Evolutionary conservation across 2,888 invertebrate genomes (phyloP).

Genomic region (Ectropis crepuscularia): DNA sequence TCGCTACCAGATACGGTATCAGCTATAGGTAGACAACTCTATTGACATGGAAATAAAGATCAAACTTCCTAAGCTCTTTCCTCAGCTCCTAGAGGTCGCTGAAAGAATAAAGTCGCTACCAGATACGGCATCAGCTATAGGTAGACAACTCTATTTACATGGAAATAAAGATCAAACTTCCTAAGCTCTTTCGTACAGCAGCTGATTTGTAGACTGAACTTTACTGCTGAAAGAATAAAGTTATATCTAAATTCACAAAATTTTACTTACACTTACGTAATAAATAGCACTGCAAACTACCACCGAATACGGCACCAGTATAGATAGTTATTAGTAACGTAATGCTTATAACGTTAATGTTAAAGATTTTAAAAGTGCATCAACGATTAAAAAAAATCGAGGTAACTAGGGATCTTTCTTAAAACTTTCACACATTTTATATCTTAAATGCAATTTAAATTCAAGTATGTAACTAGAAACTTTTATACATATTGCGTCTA

Average conservation of each 20-base stretch:
- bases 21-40: slow-evolving; percentile 84
- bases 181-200: background rate
- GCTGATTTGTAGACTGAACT: background rate
- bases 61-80: background rate
- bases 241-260: background rate
- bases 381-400: too few species aligned
- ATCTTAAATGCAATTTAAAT: too few species aligned
- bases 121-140: slow-evolving; percentile 91
- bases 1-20: slow-evolving; percentile 90
- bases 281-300: too few species aligned
- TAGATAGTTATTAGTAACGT: too few species aligned
- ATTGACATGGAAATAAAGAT: background rate
- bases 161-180: background rate
- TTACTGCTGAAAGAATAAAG: background rate
- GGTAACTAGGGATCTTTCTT: too few species aligned
- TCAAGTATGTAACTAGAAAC: too few species aligned
- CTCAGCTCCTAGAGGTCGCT: slow-evolving; percentile 90
- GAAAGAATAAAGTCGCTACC: slow-evolving; percentile 91
- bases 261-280: too few species aligned
- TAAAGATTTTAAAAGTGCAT: too few species aligned
- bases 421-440: too few species aligned
- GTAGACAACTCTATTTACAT: slow-evolving; percentile 52
- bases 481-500: slow-evolving; percentile 21
- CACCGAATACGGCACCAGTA: too few species aligned
- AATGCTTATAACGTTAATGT: too few species aligned